These are phyloP conservation scores for Drosophila melanica DNA, from an alignment of 1,140 invertebrate species.

Conservation along the genomic window DNA sequence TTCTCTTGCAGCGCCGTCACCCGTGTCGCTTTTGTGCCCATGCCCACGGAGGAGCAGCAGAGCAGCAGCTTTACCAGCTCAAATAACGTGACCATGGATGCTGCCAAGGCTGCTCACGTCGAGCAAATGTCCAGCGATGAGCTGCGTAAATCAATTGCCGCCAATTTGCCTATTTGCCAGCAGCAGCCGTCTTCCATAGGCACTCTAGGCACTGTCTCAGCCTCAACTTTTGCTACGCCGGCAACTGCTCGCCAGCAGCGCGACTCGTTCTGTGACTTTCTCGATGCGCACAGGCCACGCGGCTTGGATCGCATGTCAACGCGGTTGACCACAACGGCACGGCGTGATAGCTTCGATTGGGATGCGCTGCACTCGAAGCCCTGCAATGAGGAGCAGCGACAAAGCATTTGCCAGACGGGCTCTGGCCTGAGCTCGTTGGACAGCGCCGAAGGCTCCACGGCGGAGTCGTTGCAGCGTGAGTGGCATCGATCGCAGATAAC, in stretches of 20 bases:
- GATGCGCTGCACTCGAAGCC: conserved; percentile 54
- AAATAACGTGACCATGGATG: conserved; percentile 40
- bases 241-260: conserved; percentile 36
- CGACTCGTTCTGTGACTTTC: conserved; percentile 80
- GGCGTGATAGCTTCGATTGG: conserved; percentile 80
- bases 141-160: conserved; percentile 59
- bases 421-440: conserved; percentile 34
- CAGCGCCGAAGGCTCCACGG: conserved; percentile 34
- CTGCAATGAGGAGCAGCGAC: conserved; percentile 35
- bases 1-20: conserved; percentile 43
- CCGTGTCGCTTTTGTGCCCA: conserved; percentile 75
- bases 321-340: conserved; percentile 42
- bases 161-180: conserved; percentile 43
- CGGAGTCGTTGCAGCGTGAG: conserved; percentile 62
- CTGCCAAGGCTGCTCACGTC: conserved; percentile 13
- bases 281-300: conserved; percentile 61
- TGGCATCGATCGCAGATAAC: neutral
- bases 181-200: conserved; percentile 32
- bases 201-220: conserved; percentile 4
- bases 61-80: conserved; percentile 53
- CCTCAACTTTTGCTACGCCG: conserved; percentile 8
- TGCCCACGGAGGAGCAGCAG: conserved; percentile 48
- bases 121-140: conserved; percentile 57
- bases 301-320: conserved; percentile 66
- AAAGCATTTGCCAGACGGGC: conserved; percentile 33